Conservation (phyloP, 1,140 invertebrate species). For the Papilio polyxenes region DNA sequence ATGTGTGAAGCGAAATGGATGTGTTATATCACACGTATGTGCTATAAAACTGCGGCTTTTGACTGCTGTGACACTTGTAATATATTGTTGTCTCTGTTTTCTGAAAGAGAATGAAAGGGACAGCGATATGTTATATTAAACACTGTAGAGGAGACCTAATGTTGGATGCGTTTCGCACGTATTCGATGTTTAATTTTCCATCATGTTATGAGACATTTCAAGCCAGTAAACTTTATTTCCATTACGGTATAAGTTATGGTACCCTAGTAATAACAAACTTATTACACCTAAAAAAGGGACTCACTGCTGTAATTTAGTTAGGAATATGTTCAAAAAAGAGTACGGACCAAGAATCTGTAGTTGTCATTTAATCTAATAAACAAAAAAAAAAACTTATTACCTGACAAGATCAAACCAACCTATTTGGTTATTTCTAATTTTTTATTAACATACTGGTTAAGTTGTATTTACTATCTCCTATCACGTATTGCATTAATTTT, state of each 20-base stretch:
- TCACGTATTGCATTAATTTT: conserved; percentile 21
- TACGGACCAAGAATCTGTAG: too few relatives aligned
- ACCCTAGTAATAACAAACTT: neutral
- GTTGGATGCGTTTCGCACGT: neutral
- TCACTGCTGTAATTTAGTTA: too few relatives aligned
- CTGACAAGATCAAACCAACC: too few relatives aligned
- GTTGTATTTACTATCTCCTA: neutral
- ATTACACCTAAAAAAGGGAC: too few relatives aligned
- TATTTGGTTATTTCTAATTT: neutral
- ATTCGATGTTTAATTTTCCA: neutral
- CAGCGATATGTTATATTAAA: neutral
- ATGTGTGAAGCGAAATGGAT: conserved; percentile 38
- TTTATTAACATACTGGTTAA: neutral
- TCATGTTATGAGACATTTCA: neutral
- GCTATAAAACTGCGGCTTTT: neutral
- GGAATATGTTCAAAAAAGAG: too few relatives aligned
- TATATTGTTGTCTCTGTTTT: neutral
- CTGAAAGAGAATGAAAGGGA: neutral
- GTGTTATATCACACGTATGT: conserved; percentile 23
- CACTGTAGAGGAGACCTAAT: neutral
- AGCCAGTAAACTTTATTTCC: neutral
- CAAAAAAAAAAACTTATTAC: too few relatives aligned
- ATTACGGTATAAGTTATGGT: neutral
- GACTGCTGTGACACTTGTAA: too few relatives aligned
- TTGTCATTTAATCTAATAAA: too few relatives aligned